Conservation (phyloP, 1,140 invertebrate genomes). For the Drosophila ananassae region DNA sequence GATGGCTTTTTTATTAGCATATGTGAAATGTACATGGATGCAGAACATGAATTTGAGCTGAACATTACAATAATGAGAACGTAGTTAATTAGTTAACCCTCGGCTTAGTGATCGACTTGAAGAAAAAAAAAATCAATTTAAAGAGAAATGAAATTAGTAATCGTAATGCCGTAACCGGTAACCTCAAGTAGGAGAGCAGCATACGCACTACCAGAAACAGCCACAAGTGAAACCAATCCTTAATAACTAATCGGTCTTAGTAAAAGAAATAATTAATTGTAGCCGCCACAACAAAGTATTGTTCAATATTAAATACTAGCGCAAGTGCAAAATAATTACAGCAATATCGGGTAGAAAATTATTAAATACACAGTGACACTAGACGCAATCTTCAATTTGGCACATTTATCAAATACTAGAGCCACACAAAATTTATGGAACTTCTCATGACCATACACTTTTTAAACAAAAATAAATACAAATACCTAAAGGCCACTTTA, state of each 20-base stretch:
- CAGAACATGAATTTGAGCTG: constrained; percentile 65
- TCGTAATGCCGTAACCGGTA: constrained; percentile 20
- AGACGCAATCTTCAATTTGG: constrained; percentile 18
- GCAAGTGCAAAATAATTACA: constrained; percentile 37
- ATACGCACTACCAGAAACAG: constrained; percentile 46
- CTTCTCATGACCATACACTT: constrained; percentile 15
- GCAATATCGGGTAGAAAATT: constrained; percentile 41
- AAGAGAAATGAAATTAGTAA: constrained; percentile 21
- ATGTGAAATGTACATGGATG: constrained; percentile 53
- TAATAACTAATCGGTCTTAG: constrained; percentile 35
- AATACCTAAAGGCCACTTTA: constrained; percentile 65
- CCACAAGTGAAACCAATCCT: constrained; percentile 49
- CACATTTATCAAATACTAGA: constrained; percentile 19
- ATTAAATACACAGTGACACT: constrained; percentile 20
- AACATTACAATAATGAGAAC: constrained; percentile 78
- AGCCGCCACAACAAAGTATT: constrained; percentile 45
- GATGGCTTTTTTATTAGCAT: constrained; percentile 53
- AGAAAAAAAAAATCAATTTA: background rate
- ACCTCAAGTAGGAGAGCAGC: constrained; percentile 22
- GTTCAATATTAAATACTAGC: constrained; percentile 48
- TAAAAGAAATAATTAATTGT: constrained; percentile 27
- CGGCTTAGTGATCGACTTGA: constrained; percentile 48
- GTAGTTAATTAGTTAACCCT: constrained; percentile 68
- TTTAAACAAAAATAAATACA: constrained; percentile 12
- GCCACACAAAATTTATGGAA: constrained; percentile 30